These are phyloP conservation scores for Agonopterix heracliana DNA, from an alignment of 2,888 invertebrate genomes.

Conservation along the genomic window DNA sequence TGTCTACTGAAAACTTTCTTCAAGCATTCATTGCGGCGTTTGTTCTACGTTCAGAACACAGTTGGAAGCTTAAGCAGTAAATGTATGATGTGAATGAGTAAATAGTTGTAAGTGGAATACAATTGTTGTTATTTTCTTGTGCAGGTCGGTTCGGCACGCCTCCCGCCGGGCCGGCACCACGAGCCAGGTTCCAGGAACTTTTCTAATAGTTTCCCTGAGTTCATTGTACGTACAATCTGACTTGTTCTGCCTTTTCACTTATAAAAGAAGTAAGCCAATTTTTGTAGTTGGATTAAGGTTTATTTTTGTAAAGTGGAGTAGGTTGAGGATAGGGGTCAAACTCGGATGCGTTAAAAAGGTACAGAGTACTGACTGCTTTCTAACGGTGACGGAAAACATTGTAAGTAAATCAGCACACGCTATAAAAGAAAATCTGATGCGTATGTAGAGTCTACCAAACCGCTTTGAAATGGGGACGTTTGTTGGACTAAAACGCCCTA, in stretches of 20 bases:
- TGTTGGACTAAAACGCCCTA: too few relatives aligned
- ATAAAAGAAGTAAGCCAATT: conserved; percentile 4
- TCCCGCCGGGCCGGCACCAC: conserved; percentile 52
- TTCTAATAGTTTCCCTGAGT: conserved; percentile 54
- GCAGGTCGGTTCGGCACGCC: conserved; percentile 40
- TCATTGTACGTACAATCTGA: conserved; percentile 42
- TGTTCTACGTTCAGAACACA: too few relatives aligned
- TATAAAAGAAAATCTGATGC: too few relatives aligned
- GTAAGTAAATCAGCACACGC: too few relatives aligned
- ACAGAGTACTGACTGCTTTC: too few relatives aligned
- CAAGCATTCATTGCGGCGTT: conserved; percentile 4
- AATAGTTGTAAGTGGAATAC: neutral
- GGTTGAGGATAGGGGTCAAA: neutral
- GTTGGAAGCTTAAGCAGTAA: neutral
- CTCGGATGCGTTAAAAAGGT: neutral
- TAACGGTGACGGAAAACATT: too few relatives aligned
- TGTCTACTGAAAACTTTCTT: neutral
- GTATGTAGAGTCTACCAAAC: too few relatives aligned
- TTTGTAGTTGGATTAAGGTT: neutral
- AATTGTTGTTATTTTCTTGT: conserved; percentile 20
- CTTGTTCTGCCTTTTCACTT: conserved; percentile 21
- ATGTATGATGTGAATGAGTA: neutral
- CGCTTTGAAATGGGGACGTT: too few relatives aligned
- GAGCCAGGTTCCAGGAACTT: conserved; percentile 47
- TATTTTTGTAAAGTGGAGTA: too few relatives aligned